Evolutionary conservation across 1,140 invertebrate species (phyloP).

Genomic region (Manduca sexta): DNA sequence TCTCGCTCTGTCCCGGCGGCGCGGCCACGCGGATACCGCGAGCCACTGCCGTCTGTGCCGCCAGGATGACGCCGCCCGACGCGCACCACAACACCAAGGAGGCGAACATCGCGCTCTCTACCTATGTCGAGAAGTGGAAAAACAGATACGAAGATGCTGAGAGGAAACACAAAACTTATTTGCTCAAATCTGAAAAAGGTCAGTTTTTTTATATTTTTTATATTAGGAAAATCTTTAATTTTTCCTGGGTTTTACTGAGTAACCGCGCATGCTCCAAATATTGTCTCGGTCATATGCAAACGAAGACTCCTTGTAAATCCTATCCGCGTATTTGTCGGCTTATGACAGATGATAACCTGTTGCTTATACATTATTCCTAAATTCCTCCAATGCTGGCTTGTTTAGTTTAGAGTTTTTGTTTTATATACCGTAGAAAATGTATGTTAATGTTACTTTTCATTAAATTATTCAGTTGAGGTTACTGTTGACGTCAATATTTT

Average conservation of each 20-base stretch:
- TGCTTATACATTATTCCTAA: constrained; percentile 61
- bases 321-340: constrained; percentile 63
- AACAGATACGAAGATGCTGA: constrained; percentile 80
- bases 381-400: constrained; percentile 26
- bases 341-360: constrained; percentile 65
- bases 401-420: constrained; percentile 10
- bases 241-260: constrained; percentile 33
- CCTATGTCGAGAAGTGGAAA: constrained; percentile 76
- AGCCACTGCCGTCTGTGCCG: constrained; percentile 59
- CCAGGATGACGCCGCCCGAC: constrained; percentile 64
- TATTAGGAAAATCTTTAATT: constrained; percentile 30
- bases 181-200: constrained; percentile 81
- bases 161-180: constrained; percentile 76
- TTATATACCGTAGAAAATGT: constrained; percentile 5
- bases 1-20: constrained; percentile 60
- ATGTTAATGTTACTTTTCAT: not conserved
- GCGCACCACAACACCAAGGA: constrained; percentile 61
- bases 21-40: constrained; percentile 59
- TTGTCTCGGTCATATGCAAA: constrained; percentile 50
- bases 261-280: constrained; percentile 48
- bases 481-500: constrained; percentile 8
- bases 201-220: constrained; percentile 46
- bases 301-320: constrained; percentile 54
- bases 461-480: constrained; percentile 3
- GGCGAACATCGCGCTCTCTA: constrained; percentile 56